Evolutionary conservation across 2,888 invertebrate species (phyloP).

Genomic region (Patella depressa): DNA sequence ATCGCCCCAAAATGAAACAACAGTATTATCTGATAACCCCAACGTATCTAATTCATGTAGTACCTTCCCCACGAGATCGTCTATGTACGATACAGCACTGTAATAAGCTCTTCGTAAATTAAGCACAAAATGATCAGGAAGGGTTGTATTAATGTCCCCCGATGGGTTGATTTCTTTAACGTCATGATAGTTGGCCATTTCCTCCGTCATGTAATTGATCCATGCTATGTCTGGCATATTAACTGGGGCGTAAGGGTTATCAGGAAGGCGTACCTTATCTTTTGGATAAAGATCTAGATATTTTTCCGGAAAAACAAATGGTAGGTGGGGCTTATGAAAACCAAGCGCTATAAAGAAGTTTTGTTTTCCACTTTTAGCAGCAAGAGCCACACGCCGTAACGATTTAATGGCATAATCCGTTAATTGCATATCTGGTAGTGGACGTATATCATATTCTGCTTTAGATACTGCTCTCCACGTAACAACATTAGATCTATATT

Average conservation of each 20-base stretch:
- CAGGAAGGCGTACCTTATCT: slow-evolving; percentile 23
- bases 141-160: slow-evolving; percentile 29
- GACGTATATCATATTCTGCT: slow-evolving; percentile 4
- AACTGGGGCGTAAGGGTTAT: slow-evolving; percentile 19
- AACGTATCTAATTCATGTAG: slow-evolving; percentile 37
- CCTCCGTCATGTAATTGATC: slow-evolving; percentile 8
- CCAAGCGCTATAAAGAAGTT: slow-evolving; percentile 48
- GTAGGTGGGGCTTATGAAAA: slow-evolving; percentile 44
- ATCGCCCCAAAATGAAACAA: slow-evolving; percentile 45
- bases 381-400: slow-evolving; percentile 28
- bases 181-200: slow-evolving; percentile 26
- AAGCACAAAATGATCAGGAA: slow-evolving; percentile 30
- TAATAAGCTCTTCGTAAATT: slow-evolving; percentile 45
- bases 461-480: slow-evolving; percentile 39
- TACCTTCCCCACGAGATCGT: slow-evolving; percentile 41
- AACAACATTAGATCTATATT: not conserved
- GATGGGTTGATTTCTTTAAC: slow-evolving; percentile 22
- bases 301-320: slow-evolving; percentile 39
- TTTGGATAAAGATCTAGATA: slow-evolving; percentile 34
- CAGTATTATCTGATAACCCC: slow-evolving; percentile 37
- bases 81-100: slow-evolving; percentile 37
- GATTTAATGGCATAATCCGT: slow-evolving; percentile 35
- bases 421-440: slow-evolving; percentile 36
- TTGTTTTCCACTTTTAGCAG: slow-evolving; percentile 24
- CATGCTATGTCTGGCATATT: slow-evolving; percentile 21